phyloP scores from a whole-genome alignment of 2,113 vertebrate species.

The Kobus ellipsiprymnus region DNA sequence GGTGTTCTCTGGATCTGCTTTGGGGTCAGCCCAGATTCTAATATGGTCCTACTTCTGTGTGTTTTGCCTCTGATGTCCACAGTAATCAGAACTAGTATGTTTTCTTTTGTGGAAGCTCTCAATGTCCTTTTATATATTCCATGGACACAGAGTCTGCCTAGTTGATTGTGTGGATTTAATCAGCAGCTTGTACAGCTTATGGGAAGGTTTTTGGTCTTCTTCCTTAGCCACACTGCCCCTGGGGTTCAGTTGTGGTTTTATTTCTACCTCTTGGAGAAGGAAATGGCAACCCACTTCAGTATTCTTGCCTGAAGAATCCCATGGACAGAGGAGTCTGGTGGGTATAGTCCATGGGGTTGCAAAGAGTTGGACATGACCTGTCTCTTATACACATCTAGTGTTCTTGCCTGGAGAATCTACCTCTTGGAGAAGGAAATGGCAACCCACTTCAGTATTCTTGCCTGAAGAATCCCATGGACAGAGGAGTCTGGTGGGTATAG shows the following conservation, averaged over 20 bases:
- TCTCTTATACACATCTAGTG: no score
- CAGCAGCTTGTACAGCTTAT: not conserved
- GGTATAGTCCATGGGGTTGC: not conserved
- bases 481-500: not conserved
- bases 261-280: not conserved
- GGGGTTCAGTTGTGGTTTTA: not conserved
- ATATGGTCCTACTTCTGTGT: not conserved
- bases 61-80: not conserved
- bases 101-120: not conserved
- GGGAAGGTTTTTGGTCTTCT: not conserved
- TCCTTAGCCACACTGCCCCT: not conserved
- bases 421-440: not conserved
- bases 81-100: not conserved
- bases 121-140: not conserved
- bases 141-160: not conserved
- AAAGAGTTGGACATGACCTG: not conserved
- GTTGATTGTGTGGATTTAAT: not conserved
- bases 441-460: not conserved
- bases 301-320: not conserved
- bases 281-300: not conserved
- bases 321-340: not conserved
- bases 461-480: not conserved
- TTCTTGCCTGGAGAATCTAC: no score
- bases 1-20: not conserved
- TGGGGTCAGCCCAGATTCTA: not conserved